Conservation (phyloP, 2,888 invertebrate genomes). For the Maniola hyperantus region DNA sequence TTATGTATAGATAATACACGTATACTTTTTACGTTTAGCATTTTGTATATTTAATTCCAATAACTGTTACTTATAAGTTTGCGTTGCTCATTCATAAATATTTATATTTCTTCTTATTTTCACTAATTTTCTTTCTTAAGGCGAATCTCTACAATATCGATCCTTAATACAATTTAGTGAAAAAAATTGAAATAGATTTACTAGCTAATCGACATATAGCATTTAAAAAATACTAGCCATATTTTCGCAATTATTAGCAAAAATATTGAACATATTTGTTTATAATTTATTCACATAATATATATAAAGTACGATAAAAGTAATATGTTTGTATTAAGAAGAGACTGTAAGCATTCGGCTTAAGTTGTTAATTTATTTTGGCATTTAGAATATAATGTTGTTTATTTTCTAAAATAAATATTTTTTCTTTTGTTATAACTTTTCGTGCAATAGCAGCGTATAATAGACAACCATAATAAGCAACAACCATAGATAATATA, state of each 20-base stretch:
- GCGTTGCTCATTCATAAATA: neutral
- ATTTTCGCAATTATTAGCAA: neutral
- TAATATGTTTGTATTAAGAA: neutral
- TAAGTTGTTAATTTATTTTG: neutral
- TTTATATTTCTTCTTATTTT: neutral
- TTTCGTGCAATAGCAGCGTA: constrained; percentile 27
- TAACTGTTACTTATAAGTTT: neutral
- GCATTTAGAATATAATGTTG: constrained; percentile 8
- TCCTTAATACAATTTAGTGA: neutral
- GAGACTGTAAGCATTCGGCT: neutral
- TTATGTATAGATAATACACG: constrained; percentile 5
- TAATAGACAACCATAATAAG: constrained; percentile 30
- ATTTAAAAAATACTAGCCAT: neutral
- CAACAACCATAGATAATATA: constrained; percentile 37
- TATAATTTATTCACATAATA: neutral
- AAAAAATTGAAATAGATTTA: neutral
- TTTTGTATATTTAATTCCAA: no score
- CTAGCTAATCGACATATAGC: neutral
- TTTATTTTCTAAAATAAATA: neutral
- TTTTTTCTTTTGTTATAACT: constrained; percentile 2
- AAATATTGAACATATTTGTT: neutral
- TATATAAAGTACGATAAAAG: neutral
- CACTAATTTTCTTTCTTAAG: neutral
- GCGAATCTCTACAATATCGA: neutral
- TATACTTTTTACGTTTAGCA: neutral